Percentiles rank a stretch among this genome's conserved stretches.
Conservation (phyloP, 1,140 invertebrate genomes). For the Odontomachus brunneus region DNA sequence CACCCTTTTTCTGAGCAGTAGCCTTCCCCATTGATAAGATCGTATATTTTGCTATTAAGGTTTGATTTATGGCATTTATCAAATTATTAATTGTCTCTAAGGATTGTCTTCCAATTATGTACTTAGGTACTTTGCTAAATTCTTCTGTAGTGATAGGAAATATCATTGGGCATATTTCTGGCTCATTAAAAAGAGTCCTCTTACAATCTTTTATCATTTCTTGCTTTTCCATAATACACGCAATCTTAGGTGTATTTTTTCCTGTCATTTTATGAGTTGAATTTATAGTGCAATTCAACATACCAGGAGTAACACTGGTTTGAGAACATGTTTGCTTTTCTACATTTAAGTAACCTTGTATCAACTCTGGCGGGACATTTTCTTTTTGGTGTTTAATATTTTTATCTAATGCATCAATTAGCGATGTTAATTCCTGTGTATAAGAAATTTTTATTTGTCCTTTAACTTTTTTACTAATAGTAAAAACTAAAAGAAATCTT, state of each 20-base stretch:
- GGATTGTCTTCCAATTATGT: constrained; percentile 80
- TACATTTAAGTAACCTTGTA: constrained; percentile 62
- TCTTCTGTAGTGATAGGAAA: constrained; percentile 71
- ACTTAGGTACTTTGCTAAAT: constrained; percentile 80
- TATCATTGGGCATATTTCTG: constrained; percentile 69
- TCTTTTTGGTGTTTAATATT: constrained; percentile 72
- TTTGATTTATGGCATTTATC: constrained; percentile 77
- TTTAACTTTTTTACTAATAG: background rate
- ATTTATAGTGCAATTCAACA: constrained; percentile 21
- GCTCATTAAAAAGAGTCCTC: constrained; percentile 78
- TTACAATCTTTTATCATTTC: constrained; percentile 70
- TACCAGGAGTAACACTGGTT: background rate
- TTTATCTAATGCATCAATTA: constrained; percentile 55
- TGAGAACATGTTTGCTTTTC: constrained; percentile 14
- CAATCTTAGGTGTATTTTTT: background rate
- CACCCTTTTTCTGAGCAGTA: constrained; percentile 80
- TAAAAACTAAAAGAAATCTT: background rate
- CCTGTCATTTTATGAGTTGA: background rate
- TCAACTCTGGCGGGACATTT: constrained; percentile 72
- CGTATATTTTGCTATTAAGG: constrained; percentile 79
- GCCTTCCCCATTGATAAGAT: constrained; percentile 77
- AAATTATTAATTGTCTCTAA: constrained; percentile 77
- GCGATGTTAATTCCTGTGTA: constrained; percentile 63
- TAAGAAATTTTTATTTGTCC: constrained; percentile 8
- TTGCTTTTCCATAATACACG: background rate